Evolutionary conservation across 2,888 invertebrate species (phyloP), one percentile per base, ranked within the genome.

Genomic region (Ceratothoa steindachneri): DNA sequence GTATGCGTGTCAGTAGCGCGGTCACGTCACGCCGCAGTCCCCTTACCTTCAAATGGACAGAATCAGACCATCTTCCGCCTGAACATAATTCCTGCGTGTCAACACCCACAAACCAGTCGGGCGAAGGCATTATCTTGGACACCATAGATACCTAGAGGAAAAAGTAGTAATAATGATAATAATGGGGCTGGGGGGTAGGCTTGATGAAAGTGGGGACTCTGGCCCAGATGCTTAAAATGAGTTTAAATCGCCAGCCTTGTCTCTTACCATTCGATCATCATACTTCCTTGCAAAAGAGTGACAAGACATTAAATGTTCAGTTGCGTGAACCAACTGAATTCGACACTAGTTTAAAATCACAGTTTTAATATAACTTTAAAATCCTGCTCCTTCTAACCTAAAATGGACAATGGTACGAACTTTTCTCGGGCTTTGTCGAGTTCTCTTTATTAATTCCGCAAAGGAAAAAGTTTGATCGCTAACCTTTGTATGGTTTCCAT

Each of bases 21-120:
- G n/a, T n/a, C n/a, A n/a, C n/a, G n/a, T n/a, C n/a, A n/a, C n/a
- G n/a, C n/a, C n/a, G n/a, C n/a, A n/a, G n/a, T n/a, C n/a, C n/a
- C n/a, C n/a, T 85, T 86, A 92, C 91, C 89, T 95, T 93, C 78
- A 96, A 89, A 70, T 92, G 93, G 75, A 94, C 91, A 80, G 91
- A 91, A 84, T 93, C 93, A 80, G 94, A 88, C 95, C 96, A 97
- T 83, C 93, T 92, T 27, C 93, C 94, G 82, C 93, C 92, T 71
- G 91, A 90, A 85, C 96, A 96, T 1, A 97, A 89, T 85, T 95
- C 90, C 83, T 95, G 91, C 82, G 93, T 91, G 85, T 95, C 94
- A 67, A 96, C 89, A 70, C 96, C 96, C 29, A 86, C 83, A 85
- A 95, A 95, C 95, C 96, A 96, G 85, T 96, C 95, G 1, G 95